Evolutionary conservation across 2,888 invertebrate species (phyloP).

Genomic region (Torymus aiolomorphi): DNA sequence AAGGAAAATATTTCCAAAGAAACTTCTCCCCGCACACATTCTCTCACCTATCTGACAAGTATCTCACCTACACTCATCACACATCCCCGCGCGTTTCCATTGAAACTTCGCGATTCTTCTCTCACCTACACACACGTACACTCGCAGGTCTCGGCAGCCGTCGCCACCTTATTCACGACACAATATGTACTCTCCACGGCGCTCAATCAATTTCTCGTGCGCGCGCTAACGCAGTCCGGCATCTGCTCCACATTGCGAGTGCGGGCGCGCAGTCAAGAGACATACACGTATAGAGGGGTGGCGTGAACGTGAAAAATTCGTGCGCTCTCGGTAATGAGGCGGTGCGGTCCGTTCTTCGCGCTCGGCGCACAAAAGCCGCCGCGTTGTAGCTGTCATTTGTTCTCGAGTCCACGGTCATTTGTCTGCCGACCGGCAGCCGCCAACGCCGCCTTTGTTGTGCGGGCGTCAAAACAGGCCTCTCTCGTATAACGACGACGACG

Average conservation of each 20-base stretch:
- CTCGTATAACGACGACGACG: slow-evolving; percentile 47
- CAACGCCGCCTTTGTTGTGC: slow-evolving; percentile 64
- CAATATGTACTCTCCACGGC: too few relatives aligned
- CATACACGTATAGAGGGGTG: too few relatives aligned
- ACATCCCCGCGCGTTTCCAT: too few relatives aligned
- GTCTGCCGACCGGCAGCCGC: slow-evolving; percentile 62
- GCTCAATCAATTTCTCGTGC: too few relatives aligned
- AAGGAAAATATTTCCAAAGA: too few relatives aligned
- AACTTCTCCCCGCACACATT: too few relatives aligned
- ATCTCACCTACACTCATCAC: too few relatives aligned
- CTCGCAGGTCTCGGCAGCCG: too few relatives aligned
- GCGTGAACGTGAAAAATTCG: slow-evolving; percentile 71
- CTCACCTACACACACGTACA: too few relatives aligned
- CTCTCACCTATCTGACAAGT: too few relatives aligned
- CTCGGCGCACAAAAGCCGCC: slow-evolving; percentile 70
- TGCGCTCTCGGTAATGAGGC: slow-evolving; percentile 71
- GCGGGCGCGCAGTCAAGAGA: slow-evolving; percentile 37
- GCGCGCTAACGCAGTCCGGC: slow-evolving; percentile 26
- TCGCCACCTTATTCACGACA: too few relatives aligned
- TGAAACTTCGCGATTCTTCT: too few relatives aligned
- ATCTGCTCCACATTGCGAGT: neutral
- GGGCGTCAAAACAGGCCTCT: slow-evolving; percentile 71
- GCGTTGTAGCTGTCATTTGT: slow-evolving; percentile 73
- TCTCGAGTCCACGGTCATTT: slow-evolving; percentile 71
- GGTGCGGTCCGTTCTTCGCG: slow-evolving; percentile 61